Evolutionary conservation across 2,888 invertebrate genomes (phyloP).

Genomic region (Xestobium rufovillosum): DNA sequence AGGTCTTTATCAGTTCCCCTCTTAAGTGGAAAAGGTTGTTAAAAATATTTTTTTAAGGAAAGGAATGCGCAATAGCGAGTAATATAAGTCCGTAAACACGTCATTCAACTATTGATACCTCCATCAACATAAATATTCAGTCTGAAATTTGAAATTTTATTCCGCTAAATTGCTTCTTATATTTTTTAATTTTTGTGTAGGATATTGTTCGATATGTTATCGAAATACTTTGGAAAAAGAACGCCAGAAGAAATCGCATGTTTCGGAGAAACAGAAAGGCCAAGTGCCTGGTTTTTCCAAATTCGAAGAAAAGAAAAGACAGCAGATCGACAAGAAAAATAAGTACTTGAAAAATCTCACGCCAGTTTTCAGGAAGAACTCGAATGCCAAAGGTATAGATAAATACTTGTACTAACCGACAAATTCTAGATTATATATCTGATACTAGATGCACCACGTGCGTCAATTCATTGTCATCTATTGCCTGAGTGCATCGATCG

Average conservation of each 20-base stretch:
- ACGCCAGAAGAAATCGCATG: slow-evolving; percentile 45
- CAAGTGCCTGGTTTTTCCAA: slow-evolving; percentile 60
- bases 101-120: too few species aligned
- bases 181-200: slow-evolving; percentile 24
- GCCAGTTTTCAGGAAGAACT: slow-evolving; percentile 68
- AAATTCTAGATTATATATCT: slow-evolving; percentile 3
- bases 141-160: neutral
- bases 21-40: too few species aligned
- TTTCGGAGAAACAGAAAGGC: slow-evolving; percentile 34
- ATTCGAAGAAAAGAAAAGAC: slow-evolving; percentile 79
- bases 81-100: too few species aligned
- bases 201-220: slow-evolving; percentile 96
- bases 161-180: neutral
- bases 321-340: slow-evolving; percentile 62
- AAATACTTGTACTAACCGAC: slow-evolving; percentile 1
- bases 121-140: neutral
- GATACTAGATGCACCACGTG: neutral
- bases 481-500: too few species aligned
- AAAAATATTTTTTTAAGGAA: too few species aligned
- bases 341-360: slow-evolving; percentile 60
- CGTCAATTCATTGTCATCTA: neutral
- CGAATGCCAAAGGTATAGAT: slow-evolving; percentile 51
- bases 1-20: too few species aligned
- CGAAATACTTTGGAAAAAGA: slow-evolving; percentile 65
- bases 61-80: too few species aligned